Base-by-base conservation (phyloP, 2,888 invertebrate species). In the Pheosia gnoma region DNA sequence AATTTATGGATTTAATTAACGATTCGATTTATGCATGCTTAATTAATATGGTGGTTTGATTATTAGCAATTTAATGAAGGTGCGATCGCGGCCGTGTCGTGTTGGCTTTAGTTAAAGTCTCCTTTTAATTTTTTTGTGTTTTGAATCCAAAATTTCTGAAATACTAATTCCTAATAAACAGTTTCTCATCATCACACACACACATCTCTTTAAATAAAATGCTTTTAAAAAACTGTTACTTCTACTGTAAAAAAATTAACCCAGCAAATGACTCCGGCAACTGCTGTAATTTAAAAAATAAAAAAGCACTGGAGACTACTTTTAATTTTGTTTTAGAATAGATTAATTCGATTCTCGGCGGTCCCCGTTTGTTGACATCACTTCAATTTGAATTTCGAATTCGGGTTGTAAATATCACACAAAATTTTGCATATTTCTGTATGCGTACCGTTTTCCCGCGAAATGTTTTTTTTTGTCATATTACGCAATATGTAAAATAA, bases 371-470 rank as follows among this genome's bases (percentile, higher is more conserved):
- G 77, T 77, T 83, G 82, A 80, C 82, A 78, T 74, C 79, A 83
- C 83, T 81, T 80, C 77, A 83, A 86, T 86, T 83, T 73, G 68
- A 75, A 75, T 75, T 67, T 71, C 68, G 73, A 67, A 75, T 75
- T 75, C 79, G 80, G 69, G 75, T 47, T 47, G 5, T 25, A 1
- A 25, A 25, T 25, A 25, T 25, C 47, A n/a, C 47, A 9, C 47
- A 65, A 70, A 75, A 71, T 74, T 84, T 78, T 80, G 79, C 84
- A 84, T 84, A 83, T 82, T 82, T 83, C 81, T 76, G 61, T 75
- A 71, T 72, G 71, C 74, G 69, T 77, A 51, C 65, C 71, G 67
- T 64, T 68, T 67, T 59, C 65, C 60, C 66, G 53, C 52, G 67
- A 66, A 67, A 63, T 53, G 59, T 69, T 74, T 59, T 70, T 71